Percentiles rank a stretch among this genome's conserved stretches.
Evolutionary conservation across 2,113 vertebrate species (phyloP).

Genomic region (Entelurus aequoreus): DNA sequence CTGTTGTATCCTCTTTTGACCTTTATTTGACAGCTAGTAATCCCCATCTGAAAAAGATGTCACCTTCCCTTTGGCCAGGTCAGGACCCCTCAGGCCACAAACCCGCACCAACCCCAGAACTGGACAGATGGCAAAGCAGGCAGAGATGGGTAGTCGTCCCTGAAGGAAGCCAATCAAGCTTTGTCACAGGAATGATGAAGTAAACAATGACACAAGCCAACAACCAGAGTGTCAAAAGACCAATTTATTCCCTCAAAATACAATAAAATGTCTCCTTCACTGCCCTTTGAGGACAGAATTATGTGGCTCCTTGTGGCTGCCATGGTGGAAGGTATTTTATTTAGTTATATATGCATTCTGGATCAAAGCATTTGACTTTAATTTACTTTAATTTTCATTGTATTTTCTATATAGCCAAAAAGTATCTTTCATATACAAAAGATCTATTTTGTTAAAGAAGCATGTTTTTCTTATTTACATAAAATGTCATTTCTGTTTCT

Average conservation of each 20-base stretch:
- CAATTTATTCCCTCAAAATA: slow-evolving; percentile 49
- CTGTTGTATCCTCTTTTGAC: slow-evolving; percentile 51
- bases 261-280: slow-evolving; percentile 42
- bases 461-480: too few relatives aligned
- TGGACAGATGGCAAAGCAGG: slow-evolving; percentile 64
- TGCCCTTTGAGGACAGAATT: slow-evolving; percentile 1
- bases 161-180: slow-evolving; percentile 77
- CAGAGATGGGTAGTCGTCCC: slow-evolving; percentile 51
- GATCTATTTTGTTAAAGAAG: too few relatives aligned
- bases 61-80: slow-evolving; percentile 48
- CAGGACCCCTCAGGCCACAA: slow-evolving; percentile 45
- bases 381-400: too few relatives aligned
- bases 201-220: slow-evolving; percentile 57
- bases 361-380: not conserved
- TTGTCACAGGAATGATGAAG: slow-evolving; percentile 46
- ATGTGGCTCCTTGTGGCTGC: not conserved
- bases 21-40: slow-evolving; percentile 53
- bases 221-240: slow-evolving; percentile 39
- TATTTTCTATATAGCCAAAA: too few relatives aligned
- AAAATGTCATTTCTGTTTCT: too few relatives aligned
- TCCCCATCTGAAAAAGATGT: slow-evolving; percentile 35
- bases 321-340: not conserved
- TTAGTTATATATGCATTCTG: too few relatives aligned
- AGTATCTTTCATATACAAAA: too few relatives aligned
- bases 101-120: slow-evolving; percentile 17